Base-by-base conservation (phyloP, 2,888 invertebrate genomes). In the Esperia sulphurella region DNA sequence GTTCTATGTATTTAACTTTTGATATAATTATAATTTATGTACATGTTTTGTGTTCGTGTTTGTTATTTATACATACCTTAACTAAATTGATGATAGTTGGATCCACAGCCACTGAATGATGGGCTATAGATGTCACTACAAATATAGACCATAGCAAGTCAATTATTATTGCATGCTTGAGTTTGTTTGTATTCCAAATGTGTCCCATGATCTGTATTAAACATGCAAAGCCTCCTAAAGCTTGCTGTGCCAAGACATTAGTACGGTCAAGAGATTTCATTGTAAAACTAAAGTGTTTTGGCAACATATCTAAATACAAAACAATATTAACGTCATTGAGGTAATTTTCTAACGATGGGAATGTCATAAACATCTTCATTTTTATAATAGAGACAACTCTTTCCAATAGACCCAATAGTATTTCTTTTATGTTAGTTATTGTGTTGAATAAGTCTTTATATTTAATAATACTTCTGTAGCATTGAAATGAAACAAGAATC, bases 91-190 rank as follows among this genome's bases (percentile, higher is more conserved):
- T 71, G 45, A 72, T 57, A 46, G 78, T 55, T 48, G 77, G 73
- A 53, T 80, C 69, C 51, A 73, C 48, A 47, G 57, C 56, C 54
- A 73, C 49, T 54, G 69, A 65, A 14, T 68, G 59, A 48, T 80
- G 68, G 40, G 66, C 68, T 59, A 83, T 60, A 37, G 74, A 71
- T 29, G 75, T 71, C 41, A 78, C 58, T 44, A 82, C 75, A 72
- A 83, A 85, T 46, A 79, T 60, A 50, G 83, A 67, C 85, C 85
- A 87, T 52, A 87, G 67, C 50, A 83, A 62, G 65, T 88, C 88
- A 68, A 81, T 76, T 50, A 75, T 52, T 48, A 85, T 72, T 49
- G 79, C 76, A 61, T 79, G 65, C 55, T 79, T 83, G 48, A 79
- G 53, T 57, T 68, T 79, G 51, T 85, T 83, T 14, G 74, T 68